Percentiles rank a stretch among this genome's conserved stretches.
Evolutionary conservation across 2,888 invertebrate species (phyloP).

Genomic region (Tetramorium bicarinatum): DNA sequence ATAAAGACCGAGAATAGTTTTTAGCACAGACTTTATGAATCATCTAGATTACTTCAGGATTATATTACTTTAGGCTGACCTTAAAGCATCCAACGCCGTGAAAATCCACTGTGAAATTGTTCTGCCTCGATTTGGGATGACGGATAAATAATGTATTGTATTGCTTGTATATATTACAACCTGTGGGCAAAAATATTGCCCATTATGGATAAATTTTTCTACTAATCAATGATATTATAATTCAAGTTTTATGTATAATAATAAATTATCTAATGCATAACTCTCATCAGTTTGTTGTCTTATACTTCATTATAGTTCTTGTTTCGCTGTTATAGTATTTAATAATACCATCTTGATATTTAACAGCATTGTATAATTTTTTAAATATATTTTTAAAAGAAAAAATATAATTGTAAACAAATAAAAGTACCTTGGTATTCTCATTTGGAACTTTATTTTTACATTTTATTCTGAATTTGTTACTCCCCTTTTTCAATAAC

Average conservation of each 20-base stretch:
- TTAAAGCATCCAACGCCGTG: conserved; percentile 74
- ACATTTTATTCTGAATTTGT: conserved; percentile 14
- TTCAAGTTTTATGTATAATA: conserved; percentile 12
- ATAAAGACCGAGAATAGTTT: conserved; percentile 5
- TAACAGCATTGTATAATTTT: background rate
- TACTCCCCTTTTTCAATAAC: background rate
- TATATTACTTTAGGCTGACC: conserved; percentile 73
- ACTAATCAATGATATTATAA: background rate
- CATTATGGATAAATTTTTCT: conserved; percentile 66
- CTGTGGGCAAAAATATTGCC: conserved; percentile 81
- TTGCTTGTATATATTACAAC: conserved; percentile 71
- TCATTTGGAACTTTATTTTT: conserved; percentile 63
- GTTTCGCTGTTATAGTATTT: background rate
- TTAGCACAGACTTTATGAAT: conserved; percentile 18
- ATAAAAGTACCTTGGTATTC: background rate
- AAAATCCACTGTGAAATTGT: conserved; percentile 73
- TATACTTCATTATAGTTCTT: background rate
- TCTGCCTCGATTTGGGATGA: conserved; percentile 57
- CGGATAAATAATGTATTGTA: conserved; percentile 66
- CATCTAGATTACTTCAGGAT: conserved; percentile 67
- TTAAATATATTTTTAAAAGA: background rate
- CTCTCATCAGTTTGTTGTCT: background rate
- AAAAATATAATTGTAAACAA: background rate
- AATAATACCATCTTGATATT: background rate
- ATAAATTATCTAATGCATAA: background rate